Evolutionary conservation across 2,113 vertebrate genomes (phyloP).

Genomic region (Megaptera novaeangliae): DNA sequence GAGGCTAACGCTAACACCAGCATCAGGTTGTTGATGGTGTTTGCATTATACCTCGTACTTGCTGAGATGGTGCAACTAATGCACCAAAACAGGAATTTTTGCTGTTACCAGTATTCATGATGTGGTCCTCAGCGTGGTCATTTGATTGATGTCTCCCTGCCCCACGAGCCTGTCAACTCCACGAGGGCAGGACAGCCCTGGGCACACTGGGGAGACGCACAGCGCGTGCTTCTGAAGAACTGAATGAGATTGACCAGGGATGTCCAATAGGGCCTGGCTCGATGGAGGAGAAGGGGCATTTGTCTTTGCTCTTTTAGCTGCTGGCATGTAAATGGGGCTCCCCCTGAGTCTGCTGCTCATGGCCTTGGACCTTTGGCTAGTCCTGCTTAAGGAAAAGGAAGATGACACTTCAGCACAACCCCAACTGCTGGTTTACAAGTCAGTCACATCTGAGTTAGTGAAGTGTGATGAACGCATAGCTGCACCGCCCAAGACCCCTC

Average conservation of each 20-base stretch:
- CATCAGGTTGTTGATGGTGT: accelerated
- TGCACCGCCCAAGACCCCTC: accelerated
- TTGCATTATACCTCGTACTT: accelerated
- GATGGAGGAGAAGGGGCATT: too few relatives aligned
- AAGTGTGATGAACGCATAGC: background rate
- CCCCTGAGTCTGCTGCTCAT: background rate
- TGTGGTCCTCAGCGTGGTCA: background rate
- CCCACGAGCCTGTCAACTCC: background rate
- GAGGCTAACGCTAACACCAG: background rate
- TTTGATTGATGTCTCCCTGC: background rate
- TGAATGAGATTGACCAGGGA: background rate
- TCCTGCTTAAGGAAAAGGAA: background rate
- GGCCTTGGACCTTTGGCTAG: background rate
- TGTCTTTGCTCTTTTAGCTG: background rate
- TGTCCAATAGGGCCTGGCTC: background rate
- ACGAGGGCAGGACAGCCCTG: background rate
- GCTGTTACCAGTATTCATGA: accelerated
- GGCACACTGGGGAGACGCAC: background rate
- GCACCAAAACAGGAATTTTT: accelerated
- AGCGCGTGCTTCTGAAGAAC: background rate
- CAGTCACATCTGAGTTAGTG: background rate
- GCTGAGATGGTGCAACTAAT: accelerated
- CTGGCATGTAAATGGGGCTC: background rate
- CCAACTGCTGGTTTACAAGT: background rate
- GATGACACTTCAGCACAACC: background rate